phyloP scores from a whole-genome alignment of 1,140 invertebrate species.

The Bradynema listronoti region DNA sequence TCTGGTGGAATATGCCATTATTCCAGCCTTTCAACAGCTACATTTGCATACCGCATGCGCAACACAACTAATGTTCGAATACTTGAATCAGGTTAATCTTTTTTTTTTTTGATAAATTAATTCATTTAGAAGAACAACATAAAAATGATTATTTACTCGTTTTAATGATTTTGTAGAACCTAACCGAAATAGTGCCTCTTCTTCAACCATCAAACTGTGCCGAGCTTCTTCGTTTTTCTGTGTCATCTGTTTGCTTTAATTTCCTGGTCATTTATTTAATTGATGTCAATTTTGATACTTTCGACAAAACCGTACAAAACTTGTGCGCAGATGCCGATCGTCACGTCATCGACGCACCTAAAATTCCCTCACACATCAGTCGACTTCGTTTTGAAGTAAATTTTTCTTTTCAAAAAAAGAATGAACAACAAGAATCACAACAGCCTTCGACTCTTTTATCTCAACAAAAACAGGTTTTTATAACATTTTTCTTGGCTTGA shows the following conservation, averaged over 20 bases:
- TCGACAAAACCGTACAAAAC: constrained; percentile 19
- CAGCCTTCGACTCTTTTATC: no score
- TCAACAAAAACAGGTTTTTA: no score
- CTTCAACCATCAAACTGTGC: constrained; percentile 23
- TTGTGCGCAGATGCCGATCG: constrained; percentile 12
- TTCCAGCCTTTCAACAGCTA: constrained; percentile 18
- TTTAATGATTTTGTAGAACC: constrained; percentile 17
- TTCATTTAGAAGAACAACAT: not conserved
- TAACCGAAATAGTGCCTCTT: constrained; percentile 19
- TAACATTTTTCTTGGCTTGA: no score
- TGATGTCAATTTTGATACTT: constrained; percentile 13
- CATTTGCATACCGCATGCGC: constrained; percentile 3
- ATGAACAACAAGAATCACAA: no score
- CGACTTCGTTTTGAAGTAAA: constrained; percentile 8
- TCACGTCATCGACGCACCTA: constrained; percentile 13
- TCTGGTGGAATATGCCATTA: constrained; percentile 19
- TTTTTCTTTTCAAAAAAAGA: no score
- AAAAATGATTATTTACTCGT: no score
- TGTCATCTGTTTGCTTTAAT: constrained; percentile 17
- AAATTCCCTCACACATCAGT: constrained; percentile 22
- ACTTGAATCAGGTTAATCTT: constrained; percentile 4
- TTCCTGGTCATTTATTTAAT: constrained; percentile 23
- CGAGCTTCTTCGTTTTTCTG: constrained; percentile 14
- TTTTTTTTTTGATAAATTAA: not conserved
- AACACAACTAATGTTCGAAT: constrained; percentile 7